Percentiles rank a stretch among this genome's conserved stretches.
These are phyloP conservation scores for Jordanella pulchra DNA, from an alignment of 2,797 vertebrate species.

Conservation along the genomic window DNA sequence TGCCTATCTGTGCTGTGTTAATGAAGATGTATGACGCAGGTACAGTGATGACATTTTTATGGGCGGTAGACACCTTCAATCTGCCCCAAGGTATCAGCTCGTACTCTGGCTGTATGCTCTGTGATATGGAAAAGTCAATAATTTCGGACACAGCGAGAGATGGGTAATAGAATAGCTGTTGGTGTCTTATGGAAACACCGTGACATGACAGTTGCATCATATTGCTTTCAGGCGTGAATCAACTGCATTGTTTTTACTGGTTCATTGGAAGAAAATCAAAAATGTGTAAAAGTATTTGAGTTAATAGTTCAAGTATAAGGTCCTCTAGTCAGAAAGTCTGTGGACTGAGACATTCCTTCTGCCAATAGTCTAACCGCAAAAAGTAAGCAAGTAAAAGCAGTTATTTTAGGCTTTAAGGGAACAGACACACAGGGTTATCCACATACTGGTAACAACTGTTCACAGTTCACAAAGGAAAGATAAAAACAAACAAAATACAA, in stretches of 20 bases:
- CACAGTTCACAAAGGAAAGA: no score
- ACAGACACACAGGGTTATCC: neutral
- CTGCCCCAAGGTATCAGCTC: constrained; percentile 44
- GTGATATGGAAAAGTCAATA: constrained; percentile 46
- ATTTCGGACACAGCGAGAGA: constrained; percentile 36
- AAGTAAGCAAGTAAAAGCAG: neutral
- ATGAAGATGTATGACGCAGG: constrained; percentile 72
- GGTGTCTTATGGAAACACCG: constrained; percentile 33
- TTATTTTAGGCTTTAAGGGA: neutral
- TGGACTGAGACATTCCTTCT: neutral
- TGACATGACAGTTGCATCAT: constrained; percentile 22
- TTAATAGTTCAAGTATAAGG: neutral
- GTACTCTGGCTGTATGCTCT: constrained; percentile 41
- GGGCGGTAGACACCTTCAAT: constrained; percentile 60
- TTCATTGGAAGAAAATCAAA: neutral
- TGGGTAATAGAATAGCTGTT: constrained; percentile 22
- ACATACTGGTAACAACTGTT: neutral
- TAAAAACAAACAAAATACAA: no score
- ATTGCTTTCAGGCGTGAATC: constrained; percentile 26
- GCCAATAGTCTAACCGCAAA: neutral
- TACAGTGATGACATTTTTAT: constrained; percentile 62
- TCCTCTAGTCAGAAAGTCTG: neutral
- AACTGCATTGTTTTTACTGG: neutral
- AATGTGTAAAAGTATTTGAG: neutral
- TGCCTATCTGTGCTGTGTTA: constrained; percentile 57